phyloP scores from a whole-genome alignment of 2,113 vertebrate species.

The Calidris pugnax region DNA sequence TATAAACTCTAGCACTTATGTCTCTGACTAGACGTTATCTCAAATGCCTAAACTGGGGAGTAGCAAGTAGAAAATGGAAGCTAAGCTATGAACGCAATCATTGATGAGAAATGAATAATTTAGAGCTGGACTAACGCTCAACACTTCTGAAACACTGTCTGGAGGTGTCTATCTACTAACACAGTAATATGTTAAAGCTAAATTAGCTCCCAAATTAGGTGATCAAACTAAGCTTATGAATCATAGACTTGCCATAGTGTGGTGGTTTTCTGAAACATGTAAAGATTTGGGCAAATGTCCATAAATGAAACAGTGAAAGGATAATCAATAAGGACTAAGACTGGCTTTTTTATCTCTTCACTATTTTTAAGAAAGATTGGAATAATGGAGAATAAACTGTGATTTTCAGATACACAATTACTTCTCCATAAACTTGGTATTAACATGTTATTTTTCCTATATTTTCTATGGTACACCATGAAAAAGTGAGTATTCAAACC shows the following conservation, averaged over 20 bases:
- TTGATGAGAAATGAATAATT: neutral
- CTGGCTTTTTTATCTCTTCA: neutral
- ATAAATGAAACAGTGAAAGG: neutral
- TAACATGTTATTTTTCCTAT: neutral
- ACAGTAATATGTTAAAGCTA: neutral
- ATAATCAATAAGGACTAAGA: neutral
- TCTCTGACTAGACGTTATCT: neutral
- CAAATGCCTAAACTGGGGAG: neutral
- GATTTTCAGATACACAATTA: neutral
- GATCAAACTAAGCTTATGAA: neutral
- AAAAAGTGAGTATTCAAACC: neutral
- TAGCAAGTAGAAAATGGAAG: neutral
- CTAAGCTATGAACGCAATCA: neutral
- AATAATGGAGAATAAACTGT: neutral
- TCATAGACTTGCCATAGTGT: neutral
- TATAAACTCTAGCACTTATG: neutral
- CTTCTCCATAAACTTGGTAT: neutral
- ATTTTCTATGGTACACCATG: neutral
- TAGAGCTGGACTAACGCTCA: neutral
- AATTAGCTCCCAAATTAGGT: neutral
- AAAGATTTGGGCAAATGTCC: neutral
- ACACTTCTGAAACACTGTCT: neutral
- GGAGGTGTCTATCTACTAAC: neutral
- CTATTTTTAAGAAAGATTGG: neutral
- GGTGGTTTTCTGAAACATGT: rapidly evolving